Conservation (phyloP, 2,797 vertebrate species). For the Netta rufina region DNA sequence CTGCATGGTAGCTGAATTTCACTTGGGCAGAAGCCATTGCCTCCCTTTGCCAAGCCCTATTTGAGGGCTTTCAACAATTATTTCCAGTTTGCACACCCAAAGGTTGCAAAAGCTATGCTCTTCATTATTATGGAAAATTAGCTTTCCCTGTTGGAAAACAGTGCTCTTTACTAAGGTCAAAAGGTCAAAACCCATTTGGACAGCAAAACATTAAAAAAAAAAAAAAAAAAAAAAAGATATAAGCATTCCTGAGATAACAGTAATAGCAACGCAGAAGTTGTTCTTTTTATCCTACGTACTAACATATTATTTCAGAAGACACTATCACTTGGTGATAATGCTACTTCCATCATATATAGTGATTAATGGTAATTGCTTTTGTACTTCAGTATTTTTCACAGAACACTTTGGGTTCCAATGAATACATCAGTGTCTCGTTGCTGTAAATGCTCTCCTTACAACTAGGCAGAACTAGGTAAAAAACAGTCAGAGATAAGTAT, state of each 20-base stretch:
- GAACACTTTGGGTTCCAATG: slow-evolving; percentile 48
- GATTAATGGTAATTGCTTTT: slow-evolving; percentile 74
- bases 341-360: slow-evolving; percentile 62
- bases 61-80: neutral
- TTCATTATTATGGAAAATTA: slow-evolving; percentile 2
- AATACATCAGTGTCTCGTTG: slow-evolving; percentile 63
- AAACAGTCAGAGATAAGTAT: neutral
- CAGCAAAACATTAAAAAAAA: neutral
- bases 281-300: slow-evolving; percentile 1
- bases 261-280: neutral
- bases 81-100: neutral
- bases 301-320: slow-evolving; percentile 23
- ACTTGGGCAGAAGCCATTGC: neutral
- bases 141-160: neutral
- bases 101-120: neutral
- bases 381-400: slow-evolving; percentile 60
- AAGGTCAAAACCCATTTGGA: slow-evolving; percentile 13
- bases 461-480: slow-evolving; percentile 36
- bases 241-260: neutral
- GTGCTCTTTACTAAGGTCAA: neutral
- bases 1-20: neutral
- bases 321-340: slow-evolving; percentile 54
- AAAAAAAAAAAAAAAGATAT: neutral
- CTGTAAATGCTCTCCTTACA: slow-evolving; percentile 56
- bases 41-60: neutral